Evolutionary conservation across 2,797 vertebrate species (phyloP).

Genomic region (Chelon auratus): DNA sequence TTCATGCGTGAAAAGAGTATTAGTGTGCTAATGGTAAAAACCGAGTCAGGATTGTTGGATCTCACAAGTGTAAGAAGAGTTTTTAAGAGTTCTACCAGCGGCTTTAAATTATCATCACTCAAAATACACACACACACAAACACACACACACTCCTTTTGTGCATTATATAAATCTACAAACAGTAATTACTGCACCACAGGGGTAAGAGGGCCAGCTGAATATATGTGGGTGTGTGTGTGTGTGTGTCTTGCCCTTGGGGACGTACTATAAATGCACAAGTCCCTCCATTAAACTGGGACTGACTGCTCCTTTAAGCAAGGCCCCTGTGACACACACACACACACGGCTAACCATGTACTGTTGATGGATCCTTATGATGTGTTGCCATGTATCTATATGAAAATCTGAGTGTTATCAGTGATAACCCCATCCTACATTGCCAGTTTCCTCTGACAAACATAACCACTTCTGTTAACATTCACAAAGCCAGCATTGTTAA

Average conservation of each 20-base stretch:
- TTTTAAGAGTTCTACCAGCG: constrained; percentile 20
- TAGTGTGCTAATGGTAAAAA: constrained; percentile 21
- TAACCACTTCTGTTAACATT: too few species aligned
- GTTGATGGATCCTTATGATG: neutral
- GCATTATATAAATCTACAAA: constrained; percentile 34
- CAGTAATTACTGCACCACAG: constrained; percentile 40
- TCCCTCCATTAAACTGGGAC: constrained; percentile 49
- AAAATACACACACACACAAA: constrained; percentile 2
- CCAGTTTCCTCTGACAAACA: too few species aligned
- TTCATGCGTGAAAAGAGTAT: constrained; percentile 36
- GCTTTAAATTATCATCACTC: constrained; percentile 17
- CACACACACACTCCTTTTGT: constrained; percentile 14
- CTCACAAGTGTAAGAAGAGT: constrained; percentile 14
- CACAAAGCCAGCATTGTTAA: too few species aligned
- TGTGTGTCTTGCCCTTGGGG: constrained; percentile 40
- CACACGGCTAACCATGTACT: constrained; percentile 3
- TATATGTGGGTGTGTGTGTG: constrained; percentile 1
- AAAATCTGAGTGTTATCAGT: neutral
- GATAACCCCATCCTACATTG: too few species aligned
- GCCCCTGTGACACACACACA: constrained; percentile 2
- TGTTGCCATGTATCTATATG: neutral
- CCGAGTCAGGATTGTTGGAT: constrained; percentile 10
- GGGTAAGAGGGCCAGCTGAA: constrained; percentile 11
- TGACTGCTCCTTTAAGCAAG: constrained; percentile 52
- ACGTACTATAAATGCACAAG: constrained; percentile 47